These are phyloP conservation scores for Caloenas nicobarica DNA, from an alignment of 2,113 vertebrate genomes.

Conservation along the genomic window DNA sequence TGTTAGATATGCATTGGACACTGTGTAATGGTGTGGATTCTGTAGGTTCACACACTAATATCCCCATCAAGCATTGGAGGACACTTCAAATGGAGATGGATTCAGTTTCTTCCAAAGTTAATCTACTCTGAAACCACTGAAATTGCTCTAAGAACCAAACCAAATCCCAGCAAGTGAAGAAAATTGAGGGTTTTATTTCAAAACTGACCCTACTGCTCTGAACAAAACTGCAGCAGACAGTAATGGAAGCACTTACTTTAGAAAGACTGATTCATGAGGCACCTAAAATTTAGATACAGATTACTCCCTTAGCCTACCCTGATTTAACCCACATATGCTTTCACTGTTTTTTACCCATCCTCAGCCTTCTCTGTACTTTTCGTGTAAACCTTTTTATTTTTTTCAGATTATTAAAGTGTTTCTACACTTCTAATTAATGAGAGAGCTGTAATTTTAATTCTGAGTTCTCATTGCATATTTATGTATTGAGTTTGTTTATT, in stretches of 20 bases:
- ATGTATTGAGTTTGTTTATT: not conserved
- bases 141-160: not conserved
- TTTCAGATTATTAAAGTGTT: not conserved
- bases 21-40: not conserved
- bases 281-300: not conserved
- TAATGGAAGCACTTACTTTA: not conserved
- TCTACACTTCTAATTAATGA: not conserved
- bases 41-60: not conserved
- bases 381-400: not conserved
- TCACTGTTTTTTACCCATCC: not conserved
- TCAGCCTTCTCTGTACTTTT: not conserved
- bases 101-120: not conserved
- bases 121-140: not conserved
- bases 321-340: not conserved
- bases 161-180: not conserved
- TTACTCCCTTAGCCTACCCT: not conserved
- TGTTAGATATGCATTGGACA: not conserved
- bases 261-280: not conserved
- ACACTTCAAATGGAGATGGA: not conserved
- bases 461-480: not conserved
- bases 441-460: not conserved
- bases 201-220: not conserved
- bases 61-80: not conserved
- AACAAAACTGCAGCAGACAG: not conserved
- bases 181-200: not conserved